phyloP scores from a whole-genome alignment of 1,140 invertebrate species.

The Muscidifurax raptorellus region DNA sequence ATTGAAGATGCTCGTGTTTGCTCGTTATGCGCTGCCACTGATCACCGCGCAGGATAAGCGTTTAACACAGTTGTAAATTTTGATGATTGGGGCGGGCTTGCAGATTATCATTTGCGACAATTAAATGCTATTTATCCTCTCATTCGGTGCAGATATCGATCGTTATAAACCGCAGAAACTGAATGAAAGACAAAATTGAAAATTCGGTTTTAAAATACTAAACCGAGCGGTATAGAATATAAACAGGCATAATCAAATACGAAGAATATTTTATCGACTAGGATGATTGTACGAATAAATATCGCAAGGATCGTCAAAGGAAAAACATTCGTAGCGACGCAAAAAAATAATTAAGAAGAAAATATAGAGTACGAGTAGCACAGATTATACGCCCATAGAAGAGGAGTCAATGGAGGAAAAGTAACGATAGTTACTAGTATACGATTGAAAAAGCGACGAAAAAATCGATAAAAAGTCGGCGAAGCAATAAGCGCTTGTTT shows the following conservation, averaged over 20 bases:
- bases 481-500: neutral
- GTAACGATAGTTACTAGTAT: too few species aligned
- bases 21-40: neutral
- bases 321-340: slow-evolving; percentile 38
- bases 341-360: neutral
- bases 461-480: neutral
- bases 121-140: too few species aligned
- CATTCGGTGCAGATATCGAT: too few species aligned
- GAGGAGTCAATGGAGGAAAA: slow-evolving; percentile 12
- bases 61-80: neutral
- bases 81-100: neutral
- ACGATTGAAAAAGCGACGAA: neutral
- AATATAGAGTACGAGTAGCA: neutral
- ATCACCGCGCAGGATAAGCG: neutral
- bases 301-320: slow-evolving; percentile 21
- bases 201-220: too few species aligned
- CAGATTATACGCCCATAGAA: neutral
- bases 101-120: too few species aligned
- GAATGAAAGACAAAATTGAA: too few species aligned
- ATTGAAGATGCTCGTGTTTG: neutral
- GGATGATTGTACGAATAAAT: neutral
- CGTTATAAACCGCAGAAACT: too few species aligned
- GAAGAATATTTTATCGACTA: too few species aligned
- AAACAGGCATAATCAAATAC: too few species aligned
- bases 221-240: too few species aligned